Base-by-base conservation (phyloP, 2,113 vertebrate species). In the Cebus imitator region DNA sequence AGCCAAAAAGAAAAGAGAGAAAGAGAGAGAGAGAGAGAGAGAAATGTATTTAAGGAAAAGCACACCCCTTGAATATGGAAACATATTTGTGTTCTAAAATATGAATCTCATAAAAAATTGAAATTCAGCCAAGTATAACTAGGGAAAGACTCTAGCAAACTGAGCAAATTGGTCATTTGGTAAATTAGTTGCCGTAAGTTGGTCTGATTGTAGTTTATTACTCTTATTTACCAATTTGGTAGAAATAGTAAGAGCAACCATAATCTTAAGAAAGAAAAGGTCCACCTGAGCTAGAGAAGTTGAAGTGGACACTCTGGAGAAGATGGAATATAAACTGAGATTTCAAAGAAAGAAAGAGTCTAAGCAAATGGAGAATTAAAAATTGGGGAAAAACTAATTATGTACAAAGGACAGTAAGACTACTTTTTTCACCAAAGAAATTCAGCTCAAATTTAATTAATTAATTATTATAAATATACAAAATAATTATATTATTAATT, bases 331-430 rank as follows among this genome's bases (percentile, higher is more conserved):
- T 32, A 23, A 61, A 55, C 4, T 78, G 86, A 81, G 35, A 35
- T 89, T 93, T 97, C 43, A 78, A 80, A 86, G 23, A 82, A 11
- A 14, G 27, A 61, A 83, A 87, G 73, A 85, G 85, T 75, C 58
- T 58, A 93, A 93, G 13, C 13, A 30, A 87, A 91, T 4, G 18
- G 57, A 82, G 21, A 57, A 14, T 64, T 7, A 61, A 96, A 76
- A 95, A 78, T 57, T 72, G 25, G 37, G 16, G 25, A 30, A 45
- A 90, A 75, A 32, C 27, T 80, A 88, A 58, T 35, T 72, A 35
- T 82, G 72, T 90, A 83, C 30, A 90, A 94, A 55, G 6, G 12
- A 86, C 12, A 58, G 21, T 66, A 20, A 57, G 8, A 27, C 45
- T 61, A 14, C 1, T 21, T 73, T 97, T 94, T 52, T 55, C 35